A percentile compares a stretch with the other conserved stretches of the same genome.
Conservation (phyloP, 2,797 vertebrate genomes). For the Coccyzus lansbergi region DNA sequence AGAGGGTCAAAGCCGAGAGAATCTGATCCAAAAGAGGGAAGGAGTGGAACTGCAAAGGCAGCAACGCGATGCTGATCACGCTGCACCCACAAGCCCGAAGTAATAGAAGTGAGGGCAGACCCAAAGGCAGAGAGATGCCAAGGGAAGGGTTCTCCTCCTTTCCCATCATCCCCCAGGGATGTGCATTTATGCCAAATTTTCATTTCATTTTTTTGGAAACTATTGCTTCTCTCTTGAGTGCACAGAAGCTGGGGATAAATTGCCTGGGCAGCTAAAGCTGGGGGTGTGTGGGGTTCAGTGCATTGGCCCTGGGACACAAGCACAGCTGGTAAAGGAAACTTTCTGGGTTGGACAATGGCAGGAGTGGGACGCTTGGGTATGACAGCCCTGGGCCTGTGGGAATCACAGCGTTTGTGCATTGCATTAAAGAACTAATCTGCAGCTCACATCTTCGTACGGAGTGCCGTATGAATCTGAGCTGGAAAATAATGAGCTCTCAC, state of each 20-base stretch:
- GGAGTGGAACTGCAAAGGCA: neutral
- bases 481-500: neutral
- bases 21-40: neutral
- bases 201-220: neutral
- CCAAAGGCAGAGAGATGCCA: neutral
- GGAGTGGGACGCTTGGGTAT: fast-evolving
- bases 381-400: neutral
- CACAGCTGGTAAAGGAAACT: neutral
- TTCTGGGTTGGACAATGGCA: neutral
- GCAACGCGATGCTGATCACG: neutral
- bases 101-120: neutral
- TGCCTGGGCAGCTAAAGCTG: neutral
- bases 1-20: neutral
- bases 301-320: neutral
- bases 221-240: neutral
- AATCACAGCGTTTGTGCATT: neutral
- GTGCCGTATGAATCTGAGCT: neutral
- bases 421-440: neutral
- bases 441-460: fast-evolving
- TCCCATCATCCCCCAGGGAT: neutral
- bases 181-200: neutral
- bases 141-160: neutral
- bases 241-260: neutral
- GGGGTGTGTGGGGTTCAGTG: neutral
- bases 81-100: neutral